Base-by-base conservation (phyloP, 1,140 invertebrate species). In the Drosophila novamexicana region DNA sequence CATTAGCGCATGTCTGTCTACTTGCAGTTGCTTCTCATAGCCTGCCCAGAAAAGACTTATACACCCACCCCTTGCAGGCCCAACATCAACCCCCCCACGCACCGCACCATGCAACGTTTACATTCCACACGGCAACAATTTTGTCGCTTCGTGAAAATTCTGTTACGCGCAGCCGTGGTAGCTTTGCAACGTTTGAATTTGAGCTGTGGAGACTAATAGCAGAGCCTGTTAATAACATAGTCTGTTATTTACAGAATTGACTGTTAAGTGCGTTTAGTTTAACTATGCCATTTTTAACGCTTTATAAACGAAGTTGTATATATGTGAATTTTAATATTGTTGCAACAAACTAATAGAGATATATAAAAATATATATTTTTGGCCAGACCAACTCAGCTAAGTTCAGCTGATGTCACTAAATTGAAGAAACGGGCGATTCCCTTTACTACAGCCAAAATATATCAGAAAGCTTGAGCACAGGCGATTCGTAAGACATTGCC, bases 51-150 rank as follows among this genome's bases (percentile, higher is more conserved):
- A 45, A 18, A 47, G 40, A 45, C 57, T 69, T 69, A 69, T 69
- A 69, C 65, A 42, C 29, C 56, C 45, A 50, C 57, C 37, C 22
- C 54, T n/a, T 36, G 22, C 47, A 32, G 8, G 37, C 49, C 8
- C 7, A n/a, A n/a, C 18, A 18, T 9, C 54, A 50, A 52, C 52
- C 50, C 36, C 52, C 4, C 1, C n/a, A 9, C 49, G 12, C 12
- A 18, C 16, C 2, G 9, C 39, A 29, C n/a, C 3, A 2, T 6
- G 29, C 14, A 10, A 34, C 50, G 44, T 22, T 75, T 59, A 57
- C 22, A 47, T 34, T 85, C 82, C 82, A 82, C 82, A 70, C 49
- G 45, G 66, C 82, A n/a, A 79, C 83, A 88, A 56, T 40, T 59
- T 50, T 86, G 82, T 79, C 74, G 75, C 79, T 86, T 79, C 75